Base-by-base conservation (phyloP, 2,888 invertebrate genomes). In the Criorhina ranunculi region DNA sequence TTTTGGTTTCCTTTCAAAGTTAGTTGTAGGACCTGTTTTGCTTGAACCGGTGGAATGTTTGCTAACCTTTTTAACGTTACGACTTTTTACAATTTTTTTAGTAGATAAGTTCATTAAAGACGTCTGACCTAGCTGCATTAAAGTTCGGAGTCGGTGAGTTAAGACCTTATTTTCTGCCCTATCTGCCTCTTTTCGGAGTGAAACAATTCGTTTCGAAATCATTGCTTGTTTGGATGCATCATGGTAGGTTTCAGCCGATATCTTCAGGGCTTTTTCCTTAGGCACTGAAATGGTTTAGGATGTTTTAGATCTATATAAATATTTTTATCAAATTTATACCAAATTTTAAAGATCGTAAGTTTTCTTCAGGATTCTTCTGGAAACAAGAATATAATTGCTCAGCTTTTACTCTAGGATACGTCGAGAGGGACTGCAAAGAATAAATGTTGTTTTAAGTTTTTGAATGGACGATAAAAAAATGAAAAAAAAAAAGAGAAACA, bases 51-150 rank as follows among this genome's bases (percentile, higher is more conserved):
- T 35, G 2, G 8, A 19, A 2, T 29, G 49, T 11, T 53, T 53
- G 53, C 29, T 67, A 1, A 24, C 15, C 8, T n/a, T 42, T 53
- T 53, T 53, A 0, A 5, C 29, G n/a, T 8, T 44, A 9, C 44
- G 29, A 1, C n/a, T 69, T 31, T 29, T 51, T 4, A 40, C n/a
- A 9, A 37, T 67, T n/a, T 40, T n/a, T 11, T 51, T 67, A 2
- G 57, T 19, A 0, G 69, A 33, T 5, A 42, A 31, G 33, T 55
- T 69, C 40, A 42, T 55, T 9, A 55, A 11, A n/a, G 64, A 64
- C 1, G 33, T 9, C 9, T 49, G 15, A 5, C 46, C 64, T 7
- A n/a, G 0, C 8, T 64, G 44, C 64, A 49, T 49, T 46, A 64
- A 2, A 8, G 46, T 46, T 46, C 17, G 29, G 2, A 64, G 19